These are phyloP conservation scores for Lasioglossum albipes DNA, from an alignment of 1,140 invertebrate genomes.

Conservation along the genomic window DNA sequence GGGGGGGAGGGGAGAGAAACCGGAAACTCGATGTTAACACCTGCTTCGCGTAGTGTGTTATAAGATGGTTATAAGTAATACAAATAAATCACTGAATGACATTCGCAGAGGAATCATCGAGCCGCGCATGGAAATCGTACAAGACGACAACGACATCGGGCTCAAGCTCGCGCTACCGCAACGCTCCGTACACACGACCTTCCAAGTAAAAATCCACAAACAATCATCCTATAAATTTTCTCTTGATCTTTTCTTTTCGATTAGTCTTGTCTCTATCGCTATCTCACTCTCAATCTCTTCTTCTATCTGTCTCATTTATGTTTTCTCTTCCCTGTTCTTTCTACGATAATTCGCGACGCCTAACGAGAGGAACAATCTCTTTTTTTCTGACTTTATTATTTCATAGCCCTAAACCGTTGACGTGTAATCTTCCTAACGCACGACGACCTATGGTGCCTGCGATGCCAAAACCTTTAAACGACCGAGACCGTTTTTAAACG, in stretches of 20 bases:
- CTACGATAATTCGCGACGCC: neutral
- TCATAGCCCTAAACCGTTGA: slow-evolving; percentile 57
- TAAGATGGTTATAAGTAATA: slow-evolving; percentile 55
- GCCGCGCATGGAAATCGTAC: slow-evolving; percentile 80
- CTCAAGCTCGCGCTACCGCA: slow-evolving; percentile 77
- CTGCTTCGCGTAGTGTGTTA: slow-evolving; percentile 24
- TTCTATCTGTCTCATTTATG: neutral
- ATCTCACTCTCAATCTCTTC: slow-evolving; percentile 13
- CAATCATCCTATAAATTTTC: slow-evolving; percentile 27
- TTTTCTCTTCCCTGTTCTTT: slow-evolving; percentile 10
- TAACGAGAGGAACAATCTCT: neutral
- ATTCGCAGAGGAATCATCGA: slow-evolving; percentile 79
- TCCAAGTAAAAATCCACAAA: slow-evolving; percentile 74
- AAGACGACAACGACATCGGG: slow-evolving; percentile 78
- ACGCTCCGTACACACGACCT: slow-evolving; percentile 77
- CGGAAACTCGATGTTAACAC: neutral
- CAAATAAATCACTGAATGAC: slow-evolving; percentile 74
- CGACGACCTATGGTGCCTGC: slow-evolving; percentile 44
- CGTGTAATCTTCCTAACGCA: slow-evolving; percentile 51
- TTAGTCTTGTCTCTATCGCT: neutral
- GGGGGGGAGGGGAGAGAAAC: neutral
- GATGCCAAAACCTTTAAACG: slow-evolving; percentile 51
- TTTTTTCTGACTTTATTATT: slow-evolving; percentile 52
- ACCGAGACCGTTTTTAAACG: slow-evolving; percentile 49
- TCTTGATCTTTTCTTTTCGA: slow-evolving; percentile 18